Conservation (phyloP, 2,888 invertebrate species). For the Thymelicus lineola region DNA sequence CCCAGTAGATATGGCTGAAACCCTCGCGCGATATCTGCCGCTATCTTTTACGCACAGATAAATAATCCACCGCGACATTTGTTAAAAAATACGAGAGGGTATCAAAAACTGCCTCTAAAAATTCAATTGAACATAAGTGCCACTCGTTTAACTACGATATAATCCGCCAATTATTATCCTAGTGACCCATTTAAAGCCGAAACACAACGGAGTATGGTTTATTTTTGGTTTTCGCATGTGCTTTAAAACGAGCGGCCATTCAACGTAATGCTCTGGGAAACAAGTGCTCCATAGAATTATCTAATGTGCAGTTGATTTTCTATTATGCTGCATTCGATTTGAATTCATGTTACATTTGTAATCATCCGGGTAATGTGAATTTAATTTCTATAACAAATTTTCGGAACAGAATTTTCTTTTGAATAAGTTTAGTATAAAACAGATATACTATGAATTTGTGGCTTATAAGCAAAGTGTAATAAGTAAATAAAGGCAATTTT, state of each 20-base stretch:
- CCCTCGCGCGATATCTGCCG: constrained; percentile 60
- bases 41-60: constrained; percentile 56
- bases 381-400: constrained; percentile 29
- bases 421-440: too few species aligned
- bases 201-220: constrained; percentile 34
- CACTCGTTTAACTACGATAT: constrained; percentile 62
- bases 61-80: constrained; percentile 80
- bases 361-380: constrained; percentile 26
- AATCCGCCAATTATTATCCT: constrained; percentile 43
- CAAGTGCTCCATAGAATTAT: constrained; percentile 43
- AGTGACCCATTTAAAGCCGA: constrained; percentile 39
- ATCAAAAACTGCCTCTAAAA: constrained; percentile 69
- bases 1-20: constrained; percentile 69
- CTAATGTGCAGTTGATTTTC: constrained; percentile 55
- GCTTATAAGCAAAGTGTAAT: too few species aligned
- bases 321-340: constrained; percentile 45
- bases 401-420: background rate
- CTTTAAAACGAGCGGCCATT: constrained; percentile 41
- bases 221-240: constrained; percentile 10
- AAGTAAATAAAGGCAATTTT: too few species aligned
- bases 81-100: constrained; percentile 81
- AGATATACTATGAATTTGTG: too few species aligned
- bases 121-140: constrained; percentile 75
- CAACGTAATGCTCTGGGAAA: constrained; percentile 36
- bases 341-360: constrained; percentile 33